Base-by-base conservation (phyloP, 2,797 vertebrate species). In the Chrysocyon brachyurus region DNA sequence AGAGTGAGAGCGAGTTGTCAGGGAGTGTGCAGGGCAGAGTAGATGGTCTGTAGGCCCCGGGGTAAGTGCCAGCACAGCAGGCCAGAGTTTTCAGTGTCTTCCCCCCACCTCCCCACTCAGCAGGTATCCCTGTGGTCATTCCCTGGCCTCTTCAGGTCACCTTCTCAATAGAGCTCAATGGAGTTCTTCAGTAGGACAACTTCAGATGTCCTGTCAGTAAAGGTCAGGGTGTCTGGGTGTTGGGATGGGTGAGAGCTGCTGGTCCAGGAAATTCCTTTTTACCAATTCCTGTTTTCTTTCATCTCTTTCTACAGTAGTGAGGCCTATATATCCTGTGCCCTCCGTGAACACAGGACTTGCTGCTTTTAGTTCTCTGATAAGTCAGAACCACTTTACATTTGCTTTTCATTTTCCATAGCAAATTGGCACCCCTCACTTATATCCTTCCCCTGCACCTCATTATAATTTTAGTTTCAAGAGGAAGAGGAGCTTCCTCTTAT, bases 391-490 rank as follows among this genome's bases (percentile, higher is more conserved):
- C 52, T 88, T 61, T n/a, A 70, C 28, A 4, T 63, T 28, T 59
- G 59, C 46, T 56, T 16, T 57, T 40, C 24, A 31, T 63, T 59
- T 81, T 84, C 72, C 17, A n/a, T 46, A 46, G 40, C 40, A 52
- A 75, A 86, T 40, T 77, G 56, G n/a, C 46, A 6, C 61, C 82
- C 52, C 52, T 79, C 33, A 7, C 63, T 68, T 28, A n/a, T 24
- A 40, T 24, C n/a, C 54, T 56, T 66, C 8, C 46, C 57, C 21
- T 46, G 40, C 22, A 68, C 57, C 64, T 57, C n/a, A 22, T 31
- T 91, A 12, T 46, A 63, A 63, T 75, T 91, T 79, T 89, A 49
- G 22, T 85, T 93, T 78, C 46, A 95, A n/a, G 15, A 91, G 49
- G 11, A 87, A 91, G 31, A 63, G 16, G 22, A 36, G 52, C 28